Evolutionary conservation across 2,797 vertebrate species (phyloP).

Genomic region (Alosa sapidissima): DNA sequence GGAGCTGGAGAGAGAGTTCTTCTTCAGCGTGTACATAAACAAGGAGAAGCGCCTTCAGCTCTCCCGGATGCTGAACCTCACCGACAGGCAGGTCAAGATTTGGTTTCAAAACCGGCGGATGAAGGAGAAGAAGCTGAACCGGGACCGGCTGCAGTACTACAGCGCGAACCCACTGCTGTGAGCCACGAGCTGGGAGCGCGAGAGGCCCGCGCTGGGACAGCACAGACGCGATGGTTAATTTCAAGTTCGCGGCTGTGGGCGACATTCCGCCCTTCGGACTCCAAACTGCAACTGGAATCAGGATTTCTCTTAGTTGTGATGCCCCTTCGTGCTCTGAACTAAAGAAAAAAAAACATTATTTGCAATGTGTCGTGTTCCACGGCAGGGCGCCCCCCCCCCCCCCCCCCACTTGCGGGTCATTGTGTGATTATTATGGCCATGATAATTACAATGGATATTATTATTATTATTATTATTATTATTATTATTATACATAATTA

Average conservation of each 20-base stretch:
- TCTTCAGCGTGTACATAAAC: constrained; percentile 99
- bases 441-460: neutral
- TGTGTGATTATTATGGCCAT: neutral
- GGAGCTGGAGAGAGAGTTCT: constrained; percentile 97
- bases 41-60: constrained; percentile 97
- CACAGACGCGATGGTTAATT: constrained; percentile 65
- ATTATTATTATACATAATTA: constrained; percentile 39
- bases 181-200: neutral
- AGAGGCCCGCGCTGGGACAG: constrained; percentile 57
- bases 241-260: constrained; percentile 75
- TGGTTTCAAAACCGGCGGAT: constrained; percentile 99
- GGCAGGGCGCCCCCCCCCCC: neutral
- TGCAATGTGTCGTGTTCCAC: neutral
- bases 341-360: constrained; percentile 2
- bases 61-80: constrained; percentile 96
- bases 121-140: constrained; percentile 99
- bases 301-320: neutral
- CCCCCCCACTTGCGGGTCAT: neutral
- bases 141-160: constrained; percentile 98
- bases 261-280: constrained; percentile 38
- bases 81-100: constrained; percentile 98
- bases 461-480: constrained; percentile 39
- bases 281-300: neutral
- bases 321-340: neutral
- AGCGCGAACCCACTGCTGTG: constrained; percentile 93